Evolutionary conservation across 2,113 vertebrate genomes (phyloP).

Genomic region (Acanthisitta chloris): DNA sequence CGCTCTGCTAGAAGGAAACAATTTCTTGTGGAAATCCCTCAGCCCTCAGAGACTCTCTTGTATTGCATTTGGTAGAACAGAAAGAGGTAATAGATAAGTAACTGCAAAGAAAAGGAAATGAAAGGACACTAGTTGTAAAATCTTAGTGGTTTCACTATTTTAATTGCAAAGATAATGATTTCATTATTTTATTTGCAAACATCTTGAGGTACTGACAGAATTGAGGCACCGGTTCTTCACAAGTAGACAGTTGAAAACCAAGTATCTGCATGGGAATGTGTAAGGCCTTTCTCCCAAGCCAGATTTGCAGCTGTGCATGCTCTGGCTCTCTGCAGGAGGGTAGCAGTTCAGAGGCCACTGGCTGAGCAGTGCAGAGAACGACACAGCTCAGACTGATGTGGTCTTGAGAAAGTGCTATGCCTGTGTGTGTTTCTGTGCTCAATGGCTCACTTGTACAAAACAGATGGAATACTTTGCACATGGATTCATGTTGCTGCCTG

Average conservation of each 20-base stretch:
- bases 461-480: not conserved
- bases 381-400: not conserved
- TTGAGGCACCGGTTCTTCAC: not conserved
- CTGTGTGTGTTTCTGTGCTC: not conserved
- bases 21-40: not conserved
- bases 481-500: not conserved
- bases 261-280: not conserved
- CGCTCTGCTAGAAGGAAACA: not conserved
- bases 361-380: fast-evolving
- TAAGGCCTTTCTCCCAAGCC: not conserved
- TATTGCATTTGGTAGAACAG: not conserved
- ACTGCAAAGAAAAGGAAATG: not conserved
- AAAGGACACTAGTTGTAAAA: not conserved
- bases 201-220: not conserved
- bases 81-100: not conserved
- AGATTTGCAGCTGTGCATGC: not conserved
- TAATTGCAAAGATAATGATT: not conserved
- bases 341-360: fast-evolving
- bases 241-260: not conserved
- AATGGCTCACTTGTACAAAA: fast-evolving
- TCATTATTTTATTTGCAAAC: not conserved
- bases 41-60: not conserved
- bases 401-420: not conserved
- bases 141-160: not conserved
- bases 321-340: not conserved